Conservation (phyloP, 2,888 invertebrate species). For the Syrista parreyssii region DNA sequence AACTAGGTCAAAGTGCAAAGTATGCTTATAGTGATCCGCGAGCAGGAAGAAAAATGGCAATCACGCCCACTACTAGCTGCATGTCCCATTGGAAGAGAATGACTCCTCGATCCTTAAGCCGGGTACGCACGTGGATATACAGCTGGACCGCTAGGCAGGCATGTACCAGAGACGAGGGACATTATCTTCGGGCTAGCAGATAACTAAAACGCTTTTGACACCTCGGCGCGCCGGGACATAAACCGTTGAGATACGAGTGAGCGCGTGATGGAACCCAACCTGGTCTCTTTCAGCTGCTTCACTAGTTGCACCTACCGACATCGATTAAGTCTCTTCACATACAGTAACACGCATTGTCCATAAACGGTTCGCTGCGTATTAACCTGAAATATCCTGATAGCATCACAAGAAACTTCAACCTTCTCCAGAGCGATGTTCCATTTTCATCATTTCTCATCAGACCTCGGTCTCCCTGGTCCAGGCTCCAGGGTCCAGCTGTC, state of each 20-base stretch:
- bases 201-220: conserved; percentile 56
- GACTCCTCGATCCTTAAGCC: background rate
- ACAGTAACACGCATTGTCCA: background rate
- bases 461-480: background rate
- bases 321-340: background rate
- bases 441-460: background rate
- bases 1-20: background rate
- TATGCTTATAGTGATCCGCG: background rate
- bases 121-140: background rate
- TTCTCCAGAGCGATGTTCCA: background rate
- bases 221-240: conserved; percentile 43
- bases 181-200: conserved; percentile 40
- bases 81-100: background rate
- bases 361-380: background rate
- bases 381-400: background rate
- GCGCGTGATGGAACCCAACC: conserved; percentile 3
- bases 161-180: background rate
- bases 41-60: background rate
- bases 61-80: background rate
- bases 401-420: background rate
- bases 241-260: conserved; percentile 45
- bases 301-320: background rate
- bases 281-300: background rate
- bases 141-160: background rate
- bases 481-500: background rate